Evolutionary conservation across 2,888 invertebrate species (phyloP), one percentile per base, ranked within the genome.

Genomic region (Balanococcus diminutus): DNA sequence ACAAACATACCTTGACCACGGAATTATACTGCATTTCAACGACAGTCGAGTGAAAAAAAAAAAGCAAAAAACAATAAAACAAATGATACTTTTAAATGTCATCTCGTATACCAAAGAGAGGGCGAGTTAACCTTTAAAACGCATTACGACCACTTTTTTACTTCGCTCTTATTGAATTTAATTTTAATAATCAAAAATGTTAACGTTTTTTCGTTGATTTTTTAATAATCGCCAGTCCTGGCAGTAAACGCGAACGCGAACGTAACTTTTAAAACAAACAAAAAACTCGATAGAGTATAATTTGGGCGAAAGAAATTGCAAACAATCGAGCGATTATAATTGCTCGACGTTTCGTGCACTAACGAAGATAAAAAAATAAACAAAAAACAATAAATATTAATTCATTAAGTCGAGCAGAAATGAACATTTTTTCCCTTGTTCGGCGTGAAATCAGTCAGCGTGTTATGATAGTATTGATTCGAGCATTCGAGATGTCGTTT

Each of bases 331-430:
- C 75, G 75, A 36, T 36, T 32, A 79, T 79, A 79, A 79, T 79
- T 79, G 75, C 75, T 79, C 75, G 75, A 79, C 75, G 75, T 79
- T 36, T 79, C 36, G 67, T 79, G 75, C 19, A 79, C 75, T 79
- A 79, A 79, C 75, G 75, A 79, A 79, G 75, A 79, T 79, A 79
- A 79, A 79, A 79, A 79, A 79, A 79, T 79, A 79, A 79, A 79
- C 75, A 79, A 79, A 79, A 79, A 79, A 79, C 31, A n/a, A n/a
- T n/a, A n/a, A n/a, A n/a, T 79, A 79, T 79, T 79, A 79, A 79
- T 79, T 79, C 75, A 79, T 79, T 79, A 79, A 79, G 75, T 79
- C 75, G 75, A 79, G 75, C 75, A 36, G 31, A 79, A 79, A 79
- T 36, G 75, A 79, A 28, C 75, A 36, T 79, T 36, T 79, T 79